These are phyloP conservation scores for Cryptotis parvus DNA, from an alignment of 2,113 vertebrate species.

Conservation along the genomic window DNA sequence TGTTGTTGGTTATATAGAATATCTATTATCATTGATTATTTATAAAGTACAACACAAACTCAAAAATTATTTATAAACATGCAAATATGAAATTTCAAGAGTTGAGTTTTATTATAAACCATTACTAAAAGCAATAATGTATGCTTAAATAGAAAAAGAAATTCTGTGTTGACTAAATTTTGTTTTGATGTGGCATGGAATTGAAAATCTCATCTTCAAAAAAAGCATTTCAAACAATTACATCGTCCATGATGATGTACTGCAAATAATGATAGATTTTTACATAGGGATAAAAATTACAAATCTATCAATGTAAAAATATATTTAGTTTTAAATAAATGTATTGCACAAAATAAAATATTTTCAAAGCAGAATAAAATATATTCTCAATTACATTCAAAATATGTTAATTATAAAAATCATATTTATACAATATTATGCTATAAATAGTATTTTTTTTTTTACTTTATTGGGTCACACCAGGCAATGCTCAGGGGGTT, in stretches of 20 bases:
- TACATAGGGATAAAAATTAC: not conserved
- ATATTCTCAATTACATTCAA: too few species aligned
- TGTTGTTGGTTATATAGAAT: not conserved
- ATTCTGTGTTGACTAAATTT: not conserved
- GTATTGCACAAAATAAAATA: not conserved
- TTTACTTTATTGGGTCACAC: too few species aligned
- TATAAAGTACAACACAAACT: not conserved
- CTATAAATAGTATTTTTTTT: too few species aligned
- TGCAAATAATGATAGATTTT: not conserved
- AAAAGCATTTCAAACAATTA: not conserved
- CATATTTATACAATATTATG: too few species aligned
- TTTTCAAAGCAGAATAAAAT: not conserved
- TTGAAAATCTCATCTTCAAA: not conserved
- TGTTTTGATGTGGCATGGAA: not conserved
- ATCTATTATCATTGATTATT: not conserved
- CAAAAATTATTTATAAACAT: slow-evolving; percentile 23
- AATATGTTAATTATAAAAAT: too few species aligned
- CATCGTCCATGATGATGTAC: not conserved
- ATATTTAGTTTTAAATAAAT: not conserved
- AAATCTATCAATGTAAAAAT: not conserved
- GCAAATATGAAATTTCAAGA: not conserved
- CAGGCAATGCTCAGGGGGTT: too few species aligned
- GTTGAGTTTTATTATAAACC: slow-evolving; percentile 2
- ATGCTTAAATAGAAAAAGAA: too few species aligned
- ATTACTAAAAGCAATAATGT: not conserved